Base-by-base conservation (phyloP, 2,797 vertebrate species). In the Cirrhinus mrigala region DNA sequence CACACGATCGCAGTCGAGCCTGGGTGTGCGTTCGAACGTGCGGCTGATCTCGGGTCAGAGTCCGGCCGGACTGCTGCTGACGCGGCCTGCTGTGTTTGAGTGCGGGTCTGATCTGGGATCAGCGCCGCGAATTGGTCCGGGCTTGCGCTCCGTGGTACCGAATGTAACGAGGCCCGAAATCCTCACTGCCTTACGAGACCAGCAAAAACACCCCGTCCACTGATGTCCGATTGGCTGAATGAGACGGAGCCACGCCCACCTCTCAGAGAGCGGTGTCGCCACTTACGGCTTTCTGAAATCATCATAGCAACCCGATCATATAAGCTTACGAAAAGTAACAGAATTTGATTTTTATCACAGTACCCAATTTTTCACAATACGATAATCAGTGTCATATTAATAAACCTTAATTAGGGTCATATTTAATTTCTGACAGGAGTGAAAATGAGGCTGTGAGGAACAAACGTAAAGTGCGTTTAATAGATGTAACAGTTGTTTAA, bases 171-270 rank as follows among this genome's bases (percentile, higher is more conserved):
- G 86, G 90, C 87, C 88, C 44, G 20, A 87, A 81, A 87, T 89
- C 87, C 90, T 91, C 92, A 93, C 92, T 92, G 93, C 93, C 93
- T 93, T 92, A 91, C 85, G 80, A 82, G 58, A 88, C 86, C 90
- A 90, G 90, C 90, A 88, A 58, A 88, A 89, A 82, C 85, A 89
- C 82, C 48, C 58, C 64, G 56, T 75, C 62, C 70, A 68, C 54
- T 79, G 56, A 56, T 88, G 79, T 74, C 82, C n/a, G 48, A 84
- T 84, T 84, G 74, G 50, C 48, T 62, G 52, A 74, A 22, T 78
- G 29, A 82, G 54, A 62, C 60, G n/a, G 33, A 33, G 69, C 37
- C n/a, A 87, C 56, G 11, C 56, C 81, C 56, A 78, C 76, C 48
- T 37, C 22, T 52, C 58, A n/a, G 18, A 46, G n/a, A 75, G 27